Conservation (phyloP, 2,888 invertebrate genomes). For the Resseliella maxima region DNA sequence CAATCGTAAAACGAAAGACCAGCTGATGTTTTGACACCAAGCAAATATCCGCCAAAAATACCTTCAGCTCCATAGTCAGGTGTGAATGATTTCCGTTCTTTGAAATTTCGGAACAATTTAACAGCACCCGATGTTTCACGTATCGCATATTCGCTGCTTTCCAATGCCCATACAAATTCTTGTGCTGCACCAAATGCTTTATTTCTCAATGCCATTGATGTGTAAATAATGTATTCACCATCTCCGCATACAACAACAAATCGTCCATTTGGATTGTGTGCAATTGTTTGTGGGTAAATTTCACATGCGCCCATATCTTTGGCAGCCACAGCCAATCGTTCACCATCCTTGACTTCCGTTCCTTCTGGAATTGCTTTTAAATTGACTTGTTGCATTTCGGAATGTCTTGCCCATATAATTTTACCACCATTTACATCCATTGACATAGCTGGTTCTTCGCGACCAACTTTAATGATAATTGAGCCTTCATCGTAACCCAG, state of each 20-base stretch:
- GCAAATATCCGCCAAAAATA: slow-evolving; percentile 90
- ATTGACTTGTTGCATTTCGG: slow-evolving; percentile 97
- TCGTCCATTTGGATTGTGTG: slow-evolving; percentile 97
- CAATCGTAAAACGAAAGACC: slow-evolving; percentile 97
- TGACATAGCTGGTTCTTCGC: slow-evolving; percentile 98
- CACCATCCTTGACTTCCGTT: slow-evolving; percentile 87
- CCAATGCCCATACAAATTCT: slow-evolving; percentile 98
- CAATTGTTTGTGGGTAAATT: slow-evolving; percentile 98
- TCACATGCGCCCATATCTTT: slow-evolving; percentile 99
- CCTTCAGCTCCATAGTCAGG: slow-evolving; percentile 97
- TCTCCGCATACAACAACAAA: slow-evolving; percentile 96
- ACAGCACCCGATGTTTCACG: slow-evolving; percentile 91
- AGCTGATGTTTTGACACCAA: slow-evolving; percentile 92
- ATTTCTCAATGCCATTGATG: slow-evolving; percentile 98
- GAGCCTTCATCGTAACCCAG: slow-evolving; percentile 76
- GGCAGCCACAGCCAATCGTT: slow-evolving; percentile 90
- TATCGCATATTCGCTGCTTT: slow-evolving; percentile 92
- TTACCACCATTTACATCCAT: slow-evolving; percentile 99
- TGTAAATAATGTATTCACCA: slow-evolving; percentile 99
- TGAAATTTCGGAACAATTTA: slow-evolving; percentile 97
- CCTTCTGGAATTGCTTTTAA: slow-evolving; percentile 85
- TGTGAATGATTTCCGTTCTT: slow-evolving; percentile 94
- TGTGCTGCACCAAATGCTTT: slow-evolving; percentile 98
- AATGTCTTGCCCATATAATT: slow-evolving; percentile 98
- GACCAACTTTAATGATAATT: slow-evolving; percentile 73